Base-by-base conservation (phyloP, 1,140 invertebrate genomes). In the Drosophila repletoides region DNA sequence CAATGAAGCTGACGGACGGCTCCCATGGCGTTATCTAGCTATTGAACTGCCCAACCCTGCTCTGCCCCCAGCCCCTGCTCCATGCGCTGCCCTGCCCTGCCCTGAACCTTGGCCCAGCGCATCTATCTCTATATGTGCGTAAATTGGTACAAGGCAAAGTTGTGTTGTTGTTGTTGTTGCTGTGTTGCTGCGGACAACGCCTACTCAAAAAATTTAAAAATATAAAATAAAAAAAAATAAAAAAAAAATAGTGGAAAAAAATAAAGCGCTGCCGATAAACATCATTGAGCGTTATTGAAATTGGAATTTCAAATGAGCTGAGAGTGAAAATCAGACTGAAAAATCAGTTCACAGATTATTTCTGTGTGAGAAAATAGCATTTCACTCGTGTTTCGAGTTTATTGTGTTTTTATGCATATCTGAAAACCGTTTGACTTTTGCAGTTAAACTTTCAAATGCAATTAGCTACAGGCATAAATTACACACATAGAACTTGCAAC, bases 371-470 rank as follows among this genome's bases (percentile, higher is more conserved):
- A 74, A 74, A 33, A 49, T 45, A 17, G 41, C 46, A 45, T 34
- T 60, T 56, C 28, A 21, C 49, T 68, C 60, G 58, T n/a, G n/a
- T n/a, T 60, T 73, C 70, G 31, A 56, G 53, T 81, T 46, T 58
- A 53, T 59, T 65, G 53, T 69, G 40, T 59, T 58, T 59, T 69
- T 56, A 53, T 70, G 71, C 72, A 84, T 83, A 83, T 83, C 79
- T 74, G 66, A 60, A 84, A 84, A 86, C 71, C 79, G 71, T 84
- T 84, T 84, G 80, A 86, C 80, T 84, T 79, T 84, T 84, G 80
- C 79, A 84, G 80, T 86, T 83, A 84, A 83, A 71, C 79, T 83
- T 83, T 83, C 79, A 83, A 83, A 83, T 84, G 79, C 79, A 83
- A 83, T 83, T 83, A 83, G 80, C 68, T 74, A 45, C 36, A 66